phyloP scores from a whole-genome alignment of 2,113 vertebrate species.

The Tenrec ecaudatus region DNA sequence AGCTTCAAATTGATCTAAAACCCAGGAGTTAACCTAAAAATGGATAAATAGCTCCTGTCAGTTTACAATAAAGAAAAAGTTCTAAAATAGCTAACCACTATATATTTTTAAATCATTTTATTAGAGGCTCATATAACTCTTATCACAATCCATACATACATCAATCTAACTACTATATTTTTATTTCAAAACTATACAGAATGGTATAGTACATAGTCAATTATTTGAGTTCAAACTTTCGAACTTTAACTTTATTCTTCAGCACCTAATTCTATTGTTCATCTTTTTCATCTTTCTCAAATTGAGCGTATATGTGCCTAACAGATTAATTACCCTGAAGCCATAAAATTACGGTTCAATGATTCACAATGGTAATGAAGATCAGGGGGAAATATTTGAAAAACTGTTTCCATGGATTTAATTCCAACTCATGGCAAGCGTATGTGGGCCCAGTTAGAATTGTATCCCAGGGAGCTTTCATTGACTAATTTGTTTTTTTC shows the following conservation, averaged over 20 bases:
- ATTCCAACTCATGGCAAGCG: background rate
- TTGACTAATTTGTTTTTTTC: background rate
- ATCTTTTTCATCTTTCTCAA: background rate
- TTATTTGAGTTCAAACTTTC: background rate
- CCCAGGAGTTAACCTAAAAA: background rate
- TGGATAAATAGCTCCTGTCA: background rate
- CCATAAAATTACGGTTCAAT: background rate
- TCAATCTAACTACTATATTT: background rate
- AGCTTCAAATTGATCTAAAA: conserved; percentile 57
- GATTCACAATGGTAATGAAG: background rate
- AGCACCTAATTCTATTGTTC: background rate
- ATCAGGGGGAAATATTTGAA: too few species aligned
- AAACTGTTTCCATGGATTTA: background rate
- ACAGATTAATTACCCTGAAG: background rate
- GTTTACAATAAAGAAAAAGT: conserved; percentile 34
- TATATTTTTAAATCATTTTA: background rate
- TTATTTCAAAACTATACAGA: conserved; percentile 45
- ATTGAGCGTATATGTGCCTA: background rate
- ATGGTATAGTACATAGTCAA: background rate
- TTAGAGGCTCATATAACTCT: too few species aligned
- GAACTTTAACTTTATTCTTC: background rate
- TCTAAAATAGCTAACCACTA: conserved; percentile 21
- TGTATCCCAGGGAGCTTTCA: background rate
- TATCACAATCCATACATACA: too few species aligned
- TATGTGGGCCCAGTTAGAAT: background rate